Percentiles rank a stretch among this genome's conserved stretches.
Evolutionary conservation across 2,888 invertebrate genomes (phyloP).

Genomic region (Brenthis hecate): DNA sequence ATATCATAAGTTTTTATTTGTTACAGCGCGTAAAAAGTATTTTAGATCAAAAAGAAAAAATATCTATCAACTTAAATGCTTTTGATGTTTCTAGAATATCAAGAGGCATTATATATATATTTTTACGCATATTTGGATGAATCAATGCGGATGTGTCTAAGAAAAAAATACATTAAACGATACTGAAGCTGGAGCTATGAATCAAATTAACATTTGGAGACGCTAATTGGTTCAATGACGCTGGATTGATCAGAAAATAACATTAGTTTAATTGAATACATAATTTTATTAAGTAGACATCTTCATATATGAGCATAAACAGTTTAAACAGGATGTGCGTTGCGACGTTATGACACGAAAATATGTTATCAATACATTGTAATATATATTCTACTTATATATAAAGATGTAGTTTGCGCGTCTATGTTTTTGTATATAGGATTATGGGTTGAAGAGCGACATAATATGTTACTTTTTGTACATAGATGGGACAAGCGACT

Average conservation of each 20-base stretch:
- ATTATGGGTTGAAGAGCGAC: no score
- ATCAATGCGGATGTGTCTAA: constrained; percentile 15
- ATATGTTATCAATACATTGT: no score
- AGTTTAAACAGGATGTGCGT: no score
- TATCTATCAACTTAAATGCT: no score
- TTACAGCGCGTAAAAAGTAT: background rate
- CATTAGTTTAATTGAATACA: background rate
- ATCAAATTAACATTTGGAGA: constrained; percentile 35
- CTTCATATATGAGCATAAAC: background rate
- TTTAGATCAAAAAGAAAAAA: background rate
- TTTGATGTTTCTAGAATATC: no score
- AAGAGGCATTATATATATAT: background rate
- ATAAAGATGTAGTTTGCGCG: no score
- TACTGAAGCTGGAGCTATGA: constrained; percentile 22
- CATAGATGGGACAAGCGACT: no score
- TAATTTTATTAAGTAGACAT: constrained; percentile 2
- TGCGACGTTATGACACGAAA: no score
- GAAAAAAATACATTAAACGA: background rate
- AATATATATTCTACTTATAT: no score
- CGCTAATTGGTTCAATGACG: constrained; percentile 28
- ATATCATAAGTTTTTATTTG: constrained; percentile 21
- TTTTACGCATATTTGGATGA: constrained; percentile 11
- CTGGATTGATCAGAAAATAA: constrained; percentile 25
- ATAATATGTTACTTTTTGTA: no score
- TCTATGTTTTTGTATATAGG: no score